Percentiles rank a stretch among this genome's conserved stretches.
These are phyloP conservation scores for Apantesis nais DNA, from an alignment of 2,888 invertebrate species.

Conservation along the genomic window DNA sequence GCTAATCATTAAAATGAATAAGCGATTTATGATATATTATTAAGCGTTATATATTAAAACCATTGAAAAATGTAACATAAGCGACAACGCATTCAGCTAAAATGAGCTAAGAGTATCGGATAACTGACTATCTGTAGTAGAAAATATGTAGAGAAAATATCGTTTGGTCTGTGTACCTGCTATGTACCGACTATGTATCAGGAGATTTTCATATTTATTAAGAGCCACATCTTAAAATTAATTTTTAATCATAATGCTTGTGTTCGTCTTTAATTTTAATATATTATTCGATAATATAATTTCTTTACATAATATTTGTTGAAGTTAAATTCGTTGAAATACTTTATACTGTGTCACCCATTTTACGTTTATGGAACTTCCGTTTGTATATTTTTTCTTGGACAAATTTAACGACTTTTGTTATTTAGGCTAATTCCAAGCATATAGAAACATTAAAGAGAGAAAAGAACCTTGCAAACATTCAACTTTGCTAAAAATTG, in stretches of 20 bases:
- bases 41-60: neutral
- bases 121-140: neutral
- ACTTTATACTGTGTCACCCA: neutral
- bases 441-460: neutral
- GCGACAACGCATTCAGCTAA: neutral
- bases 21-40: too few relatives aligned
- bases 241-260: neutral
- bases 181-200: neutral
- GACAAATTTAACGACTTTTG: neutral
- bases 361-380: neutral
- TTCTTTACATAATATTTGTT: neutral
- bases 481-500: too few relatives aligned
- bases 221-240: too few relatives aligned
- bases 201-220: neutral
- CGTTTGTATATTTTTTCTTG: neutral
- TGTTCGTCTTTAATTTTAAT: neutral
- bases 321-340: neutral
- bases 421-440: neutral
- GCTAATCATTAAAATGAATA: neutral
- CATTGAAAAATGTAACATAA: neutral
- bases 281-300: too few relatives aligned
- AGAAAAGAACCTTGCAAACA: neutral
- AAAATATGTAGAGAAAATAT: slow-evolving; percentile 1
- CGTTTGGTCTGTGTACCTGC: neutral
- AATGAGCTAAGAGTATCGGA: neutral